Conservation (phyloP, 2,797 vertebrate species). For the Momotus momota region DNA sequence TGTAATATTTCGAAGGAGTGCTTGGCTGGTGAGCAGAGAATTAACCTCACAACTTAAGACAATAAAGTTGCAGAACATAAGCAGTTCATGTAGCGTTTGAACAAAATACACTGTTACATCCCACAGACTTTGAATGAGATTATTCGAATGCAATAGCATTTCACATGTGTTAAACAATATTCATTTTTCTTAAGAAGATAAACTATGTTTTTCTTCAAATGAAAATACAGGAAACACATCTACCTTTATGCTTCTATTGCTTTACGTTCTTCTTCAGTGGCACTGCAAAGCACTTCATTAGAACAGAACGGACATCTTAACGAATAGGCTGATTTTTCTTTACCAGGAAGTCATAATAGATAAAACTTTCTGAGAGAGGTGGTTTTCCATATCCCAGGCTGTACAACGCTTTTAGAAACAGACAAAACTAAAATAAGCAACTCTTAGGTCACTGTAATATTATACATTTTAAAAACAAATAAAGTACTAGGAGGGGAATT, state of each 20-base stretch:
- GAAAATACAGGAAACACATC: neutral
- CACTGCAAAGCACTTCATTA: neutral
- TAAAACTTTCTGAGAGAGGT: neutral
- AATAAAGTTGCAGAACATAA: neutral
- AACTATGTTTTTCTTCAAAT: neutral
- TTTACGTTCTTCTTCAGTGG: neutral
- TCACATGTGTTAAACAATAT: accelerated
- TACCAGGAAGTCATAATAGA: neutral
- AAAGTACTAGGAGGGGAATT: neutral
- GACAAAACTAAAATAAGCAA: neutral
- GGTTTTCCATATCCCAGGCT: neutral
- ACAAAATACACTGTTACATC: neutral
- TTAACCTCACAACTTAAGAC: neutral
- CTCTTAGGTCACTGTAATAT: neutral
- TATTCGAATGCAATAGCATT: neutral
- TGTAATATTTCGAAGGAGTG: neutral
- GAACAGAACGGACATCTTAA: neutral
- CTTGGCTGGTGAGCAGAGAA: neutral
- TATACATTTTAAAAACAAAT: constrained; percentile 9
- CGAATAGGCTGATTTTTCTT: neutral
- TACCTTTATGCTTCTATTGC: neutral
- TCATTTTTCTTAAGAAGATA: neutral
- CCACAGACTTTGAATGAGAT: neutral
- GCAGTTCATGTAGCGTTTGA: neutral
- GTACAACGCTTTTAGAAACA: neutral